A percentile compares a stretch with the other conserved stretches of the same genome.
phyloP scores from a whole-genome alignment of 2,113 vertebrate species.

The sheep (Ovis aries) region ARS-UI_Ramb_v3.0 NC_056057.1:1688001-1688500 shows the following conservation, averaged over 20 bases:
- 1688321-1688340: neutral
- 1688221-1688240: neutral
- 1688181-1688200: neutral
- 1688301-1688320: neutral
- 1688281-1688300: neutral
- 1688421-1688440: neutral
- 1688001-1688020: no score
- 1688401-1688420: neutral
- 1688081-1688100: neutral
- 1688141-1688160: neutral
- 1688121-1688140: neutral
- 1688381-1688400: neutral
- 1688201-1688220: neutral
- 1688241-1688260: neutral
- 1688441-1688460: neutral
- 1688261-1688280: neutral
- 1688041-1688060: neutral
- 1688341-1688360: neutral
- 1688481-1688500: neutral
- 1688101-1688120: neutral
- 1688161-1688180: neutral
- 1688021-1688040: no score
- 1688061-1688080: neutral
- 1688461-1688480: neutral
- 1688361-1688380: neutral